Conservation (phyloP, 2,797 vertebrate species). For the Sebastes taczanowskii region DNA sequence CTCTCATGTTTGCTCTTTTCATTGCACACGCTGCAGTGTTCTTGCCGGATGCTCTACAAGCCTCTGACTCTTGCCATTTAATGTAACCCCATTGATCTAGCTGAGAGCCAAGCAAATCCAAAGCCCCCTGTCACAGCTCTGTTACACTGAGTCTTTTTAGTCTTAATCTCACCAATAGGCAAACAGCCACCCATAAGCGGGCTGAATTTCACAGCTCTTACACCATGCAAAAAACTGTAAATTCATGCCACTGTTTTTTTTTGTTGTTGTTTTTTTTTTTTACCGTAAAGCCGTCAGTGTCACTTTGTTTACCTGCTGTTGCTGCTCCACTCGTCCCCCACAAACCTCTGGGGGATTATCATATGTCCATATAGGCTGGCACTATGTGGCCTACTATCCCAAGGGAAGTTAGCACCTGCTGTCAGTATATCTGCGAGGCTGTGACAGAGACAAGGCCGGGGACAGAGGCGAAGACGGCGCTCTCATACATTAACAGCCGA, state of each 20-base stretch:
- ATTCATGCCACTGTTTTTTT: conserved; percentile 22
- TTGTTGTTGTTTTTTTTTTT: neutral
- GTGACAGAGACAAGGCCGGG: conserved; percentile 43
- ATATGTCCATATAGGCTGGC: conserved; percentile 8
- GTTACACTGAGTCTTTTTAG: conserved; percentile 65
- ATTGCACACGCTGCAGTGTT: neutral
- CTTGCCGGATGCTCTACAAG: conserved; percentile 39
- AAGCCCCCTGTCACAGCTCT: conserved; percentile 56
- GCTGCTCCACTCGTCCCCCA: neutral
- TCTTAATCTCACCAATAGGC: conserved; percentile 67
- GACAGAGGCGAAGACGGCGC: conserved; percentile 30
- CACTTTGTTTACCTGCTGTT: conserved; percentile 21
- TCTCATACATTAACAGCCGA: conserved; percentile 52
- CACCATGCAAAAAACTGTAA: conserved; percentile 24
- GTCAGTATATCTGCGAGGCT: conserved; percentile 43
- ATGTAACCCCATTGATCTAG: conserved; percentile 58
- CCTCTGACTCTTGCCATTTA: conserved; percentile 49
- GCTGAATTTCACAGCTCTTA: conserved; percentile 56
- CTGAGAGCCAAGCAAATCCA: conserved; percentile 60
- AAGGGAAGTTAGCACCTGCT: conserved; percentile 41
- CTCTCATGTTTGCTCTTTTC: conserved; percentile 10
- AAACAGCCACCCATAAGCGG: conserved; percentile 63
- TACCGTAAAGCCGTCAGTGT: neutral
- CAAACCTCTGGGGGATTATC: conserved; percentile 22
- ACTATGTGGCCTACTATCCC: neutral